phyloP scores from a whole-genome alignment of 2,888 invertebrate genomes.

The Dioctria rufipes region DNA sequence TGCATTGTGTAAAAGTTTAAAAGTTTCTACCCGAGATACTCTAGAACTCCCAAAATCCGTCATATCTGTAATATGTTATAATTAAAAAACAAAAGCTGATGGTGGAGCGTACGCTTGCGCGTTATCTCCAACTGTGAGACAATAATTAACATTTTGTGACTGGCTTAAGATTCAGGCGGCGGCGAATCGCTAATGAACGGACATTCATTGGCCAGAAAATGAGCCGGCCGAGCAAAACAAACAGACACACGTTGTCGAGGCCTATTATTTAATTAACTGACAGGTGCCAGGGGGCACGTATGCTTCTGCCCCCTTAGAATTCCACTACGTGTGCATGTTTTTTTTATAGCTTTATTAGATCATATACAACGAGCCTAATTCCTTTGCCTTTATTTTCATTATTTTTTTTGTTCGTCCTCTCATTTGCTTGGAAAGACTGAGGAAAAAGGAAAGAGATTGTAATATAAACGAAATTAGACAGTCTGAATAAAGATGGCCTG shows the following conservation, averaged over 20 bases:
- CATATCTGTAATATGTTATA: too few species aligned
- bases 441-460: too few species aligned
- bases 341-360: slow-evolving; percentile 42
- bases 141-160: too few species aligned
- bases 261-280: slow-evolving; percentile 38
- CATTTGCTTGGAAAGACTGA: too few species aligned
- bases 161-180: too few species aligned
- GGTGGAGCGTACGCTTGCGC: too few species aligned
- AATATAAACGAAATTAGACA: slow-evolving; percentile 16
- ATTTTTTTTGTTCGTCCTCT: slow-evolving; percentile 19
- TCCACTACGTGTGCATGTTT: slow-evolving; percentile 13
- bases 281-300: not conserved
- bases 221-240: not conserved
- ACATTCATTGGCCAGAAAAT: not conserved
- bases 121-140: too few species aligned
- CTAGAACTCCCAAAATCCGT: too few species aligned
- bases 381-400: not conserved
- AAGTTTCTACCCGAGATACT: too few species aligned
- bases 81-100: too few species aligned
- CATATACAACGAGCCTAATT: slow-evolving; percentile 33
- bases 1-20: too few species aligned
- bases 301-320: not conserved
- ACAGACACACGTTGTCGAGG: not conserved
- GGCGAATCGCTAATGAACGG: too few species aligned
- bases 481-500: slow-evolving; percentile 38